Percentiles rank a stretch among this genome's conserved stretches.
Evolutionary conservation across 2,113 vertebrate species (phyloP).

Genomic region (Leptodactylus fuscus): DNA sequence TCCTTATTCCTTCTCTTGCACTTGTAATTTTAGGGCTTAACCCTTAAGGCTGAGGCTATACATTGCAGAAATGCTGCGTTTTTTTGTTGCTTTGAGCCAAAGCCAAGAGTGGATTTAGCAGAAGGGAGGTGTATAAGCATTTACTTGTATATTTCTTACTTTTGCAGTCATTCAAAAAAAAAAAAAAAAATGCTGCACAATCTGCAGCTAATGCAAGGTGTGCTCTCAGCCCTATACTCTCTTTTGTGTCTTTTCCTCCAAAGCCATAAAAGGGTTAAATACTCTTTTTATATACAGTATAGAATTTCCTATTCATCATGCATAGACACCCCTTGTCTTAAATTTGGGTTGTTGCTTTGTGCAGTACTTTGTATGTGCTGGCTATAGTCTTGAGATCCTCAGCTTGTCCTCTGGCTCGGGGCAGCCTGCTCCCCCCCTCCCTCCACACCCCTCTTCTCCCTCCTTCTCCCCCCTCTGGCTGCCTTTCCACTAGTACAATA

Average conservation of each 20-base stretch:
- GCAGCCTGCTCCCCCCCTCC: not conserved
- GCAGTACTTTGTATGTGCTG: not conserved
- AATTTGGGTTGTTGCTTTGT: not conserved
- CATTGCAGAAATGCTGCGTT: too few species aligned
- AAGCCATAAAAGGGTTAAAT: not conserved
- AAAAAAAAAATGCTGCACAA: too few species aligned
- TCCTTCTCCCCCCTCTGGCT: not conserved
- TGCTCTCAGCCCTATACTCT: too few species aligned
- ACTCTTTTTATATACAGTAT: too few species aligned
- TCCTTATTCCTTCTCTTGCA: not conserved
- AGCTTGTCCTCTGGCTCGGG: slow-evolving; percentile 8
- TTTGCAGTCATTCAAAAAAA: too few species aligned
- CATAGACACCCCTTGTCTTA: not conserved
- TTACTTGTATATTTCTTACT: too few species aligned
- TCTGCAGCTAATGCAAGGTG: too few species aligned
- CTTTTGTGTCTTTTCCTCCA: not conserved
- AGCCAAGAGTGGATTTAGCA: too few species aligned
- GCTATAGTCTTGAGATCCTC: slow-evolving; percentile 31
- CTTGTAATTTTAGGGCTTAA: not conserved
- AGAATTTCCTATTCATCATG: too few species aligned
- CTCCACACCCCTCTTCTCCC: not conserved
- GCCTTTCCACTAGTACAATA: slow-evolving; percentile 38
- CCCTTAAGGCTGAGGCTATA: too few species aligned
- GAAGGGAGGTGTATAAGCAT: too few species aligned
- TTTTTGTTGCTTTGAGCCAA: too few species aligned